Evolutionary conservation across 2,888 invertebrate genomes (phyloP).

Genomic region (Drosophila mulleri): DNA sequence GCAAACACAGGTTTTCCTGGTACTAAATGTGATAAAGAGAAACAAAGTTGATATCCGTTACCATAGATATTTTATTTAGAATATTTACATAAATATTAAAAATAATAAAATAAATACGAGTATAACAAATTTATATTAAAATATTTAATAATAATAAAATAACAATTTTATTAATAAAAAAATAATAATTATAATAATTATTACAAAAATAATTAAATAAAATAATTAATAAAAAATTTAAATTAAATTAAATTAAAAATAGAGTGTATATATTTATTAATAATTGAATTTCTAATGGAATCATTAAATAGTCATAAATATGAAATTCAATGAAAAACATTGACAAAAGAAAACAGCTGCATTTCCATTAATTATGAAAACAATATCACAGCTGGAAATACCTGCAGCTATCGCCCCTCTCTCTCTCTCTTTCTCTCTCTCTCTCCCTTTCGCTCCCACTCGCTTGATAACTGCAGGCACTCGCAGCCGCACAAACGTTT

Average conservation of each 20-base stretch:
- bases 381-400: background rate
- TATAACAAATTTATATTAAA: background rate
- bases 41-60: background rate
- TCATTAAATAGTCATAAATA: too few species aligned
- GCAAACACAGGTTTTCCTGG: background rate
- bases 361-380: background rate
- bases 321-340: too few species aligned
- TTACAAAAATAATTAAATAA: too few species aligned
- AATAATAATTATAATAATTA: too few species aligned
- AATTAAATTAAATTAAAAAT: too few species aligned
- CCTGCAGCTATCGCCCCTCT: background rate
- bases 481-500: slow-evolving; percentile 50
- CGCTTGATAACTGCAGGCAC: background rate
- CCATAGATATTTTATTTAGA: too few species aligned
- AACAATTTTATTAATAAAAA: too few species aligned
- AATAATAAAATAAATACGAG: background rate
- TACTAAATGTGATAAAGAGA: background rate
- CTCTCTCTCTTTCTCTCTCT: background rate
- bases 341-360: background rate
- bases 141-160: background rate
- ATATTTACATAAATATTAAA: background rate
- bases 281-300: too few species aligned
- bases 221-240: too few species aligned
- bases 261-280: too few species aligned
- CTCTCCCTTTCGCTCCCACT: background rate